Percentiles rank a stretch among this genome's conserved stretches.
Conservation (phyloP, 2,888 invertebrate species). For the Ornithoptera alexandrae region DNA sequence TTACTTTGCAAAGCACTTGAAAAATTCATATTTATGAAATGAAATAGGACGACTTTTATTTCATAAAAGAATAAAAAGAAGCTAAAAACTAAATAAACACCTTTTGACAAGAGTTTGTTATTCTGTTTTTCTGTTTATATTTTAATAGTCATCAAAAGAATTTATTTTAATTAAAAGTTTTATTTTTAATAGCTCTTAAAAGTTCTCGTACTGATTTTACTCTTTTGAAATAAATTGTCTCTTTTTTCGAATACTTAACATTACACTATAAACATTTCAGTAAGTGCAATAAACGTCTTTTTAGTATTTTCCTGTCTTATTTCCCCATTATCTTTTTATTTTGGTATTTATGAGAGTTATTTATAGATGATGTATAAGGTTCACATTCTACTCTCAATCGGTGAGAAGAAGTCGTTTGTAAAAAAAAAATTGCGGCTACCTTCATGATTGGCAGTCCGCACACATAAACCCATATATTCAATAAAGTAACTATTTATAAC, state of each 20-base stretch:
- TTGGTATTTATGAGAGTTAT: conserved; percentile 35
- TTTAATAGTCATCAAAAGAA: too few species aligned
- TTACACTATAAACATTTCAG: conserved; percentile 10
- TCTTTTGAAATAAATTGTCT: background rate
- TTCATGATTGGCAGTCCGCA: conserved; percentile 26
- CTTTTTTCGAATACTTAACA: background rate
- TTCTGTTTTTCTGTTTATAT: too few species aligned
- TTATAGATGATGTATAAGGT: conserved; percentile 31
- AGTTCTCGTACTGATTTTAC: background rate
- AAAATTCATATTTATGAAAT: background rate
- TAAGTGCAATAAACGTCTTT: conserved; percentile 2
- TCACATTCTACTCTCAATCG: conserved; percentile 26
- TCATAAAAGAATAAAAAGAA: too few species aligned
- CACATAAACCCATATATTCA: conserved; percentile 31
- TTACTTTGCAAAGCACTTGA: background rate
- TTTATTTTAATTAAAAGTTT: too few species aligned
- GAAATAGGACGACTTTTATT: too few species aligned
- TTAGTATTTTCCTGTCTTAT: conserved; percentile 5
- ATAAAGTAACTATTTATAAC: conserved; percentile 31
- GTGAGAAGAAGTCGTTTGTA: conserved; percentile 28
- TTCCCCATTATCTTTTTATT: background rate
- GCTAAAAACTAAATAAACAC: too few species aligned
- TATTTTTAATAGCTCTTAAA: too few species aligned
- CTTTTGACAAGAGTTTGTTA: too few species aligned
- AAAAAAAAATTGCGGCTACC: conserved; percentile 28